Conservation (phyloP, 1,140 invertebrate species). For the Linepithema humile region DNA sequence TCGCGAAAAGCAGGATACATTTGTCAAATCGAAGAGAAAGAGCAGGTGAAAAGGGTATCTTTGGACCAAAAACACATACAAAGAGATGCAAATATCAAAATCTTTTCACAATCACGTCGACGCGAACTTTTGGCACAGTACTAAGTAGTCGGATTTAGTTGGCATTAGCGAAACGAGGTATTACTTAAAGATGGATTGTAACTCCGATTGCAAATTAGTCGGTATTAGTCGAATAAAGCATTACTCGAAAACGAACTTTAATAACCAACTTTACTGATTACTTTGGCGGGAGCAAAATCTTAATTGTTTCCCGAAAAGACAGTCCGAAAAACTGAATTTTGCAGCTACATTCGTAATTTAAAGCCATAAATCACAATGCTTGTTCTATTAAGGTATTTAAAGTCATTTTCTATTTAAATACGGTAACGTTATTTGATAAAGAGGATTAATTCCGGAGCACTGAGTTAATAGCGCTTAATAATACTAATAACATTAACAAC, state of each 20-base stretch:
- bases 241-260: not conserved
- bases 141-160: not conserved
- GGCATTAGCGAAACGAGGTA: not conserved
- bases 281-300: not conserved
- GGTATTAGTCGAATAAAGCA: not conserved
- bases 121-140: not conserved
- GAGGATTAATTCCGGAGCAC: not conserved
- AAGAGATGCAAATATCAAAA: not conserved
- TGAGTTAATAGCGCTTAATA: not conserved
- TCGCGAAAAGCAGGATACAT: not conserved
- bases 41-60: not conserved
- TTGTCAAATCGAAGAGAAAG: not conserved
- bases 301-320: not conserved
- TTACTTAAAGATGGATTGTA: not conserved
- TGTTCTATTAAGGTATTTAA: not conserved
- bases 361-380: not conserved
- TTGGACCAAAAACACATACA: not conserved
- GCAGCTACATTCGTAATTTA: not conserved
- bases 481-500: too few species aligned
- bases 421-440: not conserved
- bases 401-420: not conserved
- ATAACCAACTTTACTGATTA: not conserved
- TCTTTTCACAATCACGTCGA: not conserved
- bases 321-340: not conserved
- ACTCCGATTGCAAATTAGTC: not conserved